A percentile compares a stretch with the other conserved stretches of the same genome.
These are phyloP conservation scores for Eupithecia centaureata DNA, from an alignment of 2,888 invertebrate genomes.

Conservation along the genomic window DNA sequence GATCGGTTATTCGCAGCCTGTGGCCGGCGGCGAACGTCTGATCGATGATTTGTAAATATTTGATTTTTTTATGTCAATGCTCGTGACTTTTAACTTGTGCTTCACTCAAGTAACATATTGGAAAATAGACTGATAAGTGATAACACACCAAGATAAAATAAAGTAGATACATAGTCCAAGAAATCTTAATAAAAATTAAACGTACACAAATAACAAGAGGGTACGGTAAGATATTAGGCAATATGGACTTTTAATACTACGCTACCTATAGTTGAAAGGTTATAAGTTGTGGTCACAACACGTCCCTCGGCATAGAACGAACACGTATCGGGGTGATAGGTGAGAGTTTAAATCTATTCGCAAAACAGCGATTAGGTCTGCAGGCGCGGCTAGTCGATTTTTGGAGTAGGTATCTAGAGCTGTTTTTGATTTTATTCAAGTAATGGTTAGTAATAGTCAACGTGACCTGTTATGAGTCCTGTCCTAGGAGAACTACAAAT, in stretches of 20 bases:
- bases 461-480: too few relatives aligned
- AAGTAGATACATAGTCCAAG: constrained; percentile 11
- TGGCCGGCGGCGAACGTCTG: neutral
- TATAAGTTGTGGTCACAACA: neutral
- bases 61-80: neutral
- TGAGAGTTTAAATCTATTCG: neutral
- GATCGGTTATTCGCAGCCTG: neutral
- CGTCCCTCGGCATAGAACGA: neutral
- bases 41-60: neutral
- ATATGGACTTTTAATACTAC: too few relatives aligned
- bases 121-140: constrained; percentile 26
- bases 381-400: too few relatives aligned
- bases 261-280: neutral
- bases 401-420: too few relatives aligned
- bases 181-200: neutral
- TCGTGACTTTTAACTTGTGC: constrained; percentile 7
- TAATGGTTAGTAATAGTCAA: too few relatives aligned
- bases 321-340: neutral
- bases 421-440: too few relatives aligned
- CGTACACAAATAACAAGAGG: neutral
- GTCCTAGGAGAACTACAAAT: too few relatives aligned
- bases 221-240: neutral
- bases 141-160: constrained; percentile 15
- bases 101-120: constrained; percentile 5
- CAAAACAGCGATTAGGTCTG: too few relatives aligned